Conservation (phyloP, 1,140 invertebrate species). For the Eumeta japonica region DNA sequence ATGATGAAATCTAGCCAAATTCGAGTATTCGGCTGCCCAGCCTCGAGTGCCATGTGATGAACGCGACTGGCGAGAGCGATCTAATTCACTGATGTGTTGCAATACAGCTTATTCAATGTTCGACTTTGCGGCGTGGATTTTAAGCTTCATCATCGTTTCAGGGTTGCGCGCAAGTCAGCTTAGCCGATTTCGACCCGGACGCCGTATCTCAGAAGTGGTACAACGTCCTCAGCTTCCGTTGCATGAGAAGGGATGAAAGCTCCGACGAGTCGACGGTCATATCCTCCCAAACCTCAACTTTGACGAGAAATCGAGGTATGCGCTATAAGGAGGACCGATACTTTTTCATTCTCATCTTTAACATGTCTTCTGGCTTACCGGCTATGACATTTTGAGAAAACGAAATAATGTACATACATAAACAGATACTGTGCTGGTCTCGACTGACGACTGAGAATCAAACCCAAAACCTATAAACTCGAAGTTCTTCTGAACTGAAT, state of each 20-base stretch:
- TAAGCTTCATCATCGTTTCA: constrained; percentile 57
- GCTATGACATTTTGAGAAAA: not conserved
- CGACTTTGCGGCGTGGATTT: not conserved
- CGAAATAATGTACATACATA: too few relatives aligned
- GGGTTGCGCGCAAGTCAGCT: constrained; percentile 93
- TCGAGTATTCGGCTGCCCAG: constrained; percentile 46
- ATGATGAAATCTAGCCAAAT: constrained; percentile 57
- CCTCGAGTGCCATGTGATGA: constrained; percentile 51
- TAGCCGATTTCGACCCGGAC: constrained; percentile 90
- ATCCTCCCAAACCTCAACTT: constrained; percentile 91
- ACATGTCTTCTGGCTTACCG: not conserved
- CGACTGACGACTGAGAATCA: too few relatives aligned
- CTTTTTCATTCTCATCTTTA: constrained; percentile 22
- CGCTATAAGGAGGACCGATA: too few relatives aligned
- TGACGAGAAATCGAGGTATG: constrained; percentile 86
- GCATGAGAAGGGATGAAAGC: constrained; percentile 88
- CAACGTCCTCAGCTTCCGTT: constrained; percentile 87
- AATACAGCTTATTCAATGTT: not conserved
- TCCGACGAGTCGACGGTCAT: constrained; percentile 96
- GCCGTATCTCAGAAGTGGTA: constrained; percentile 86
- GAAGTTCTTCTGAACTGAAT: too few relatives aligned
- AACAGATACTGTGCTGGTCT: too few relatives aligned
- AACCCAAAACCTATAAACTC: too few relatives aligned
- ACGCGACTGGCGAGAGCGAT: constrained; percentile 47
- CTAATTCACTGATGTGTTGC: constrained; percentile 18